These are phyloP conservation scores for Tinamus guttatus DNA, from an alignment of 2,113 vertebrate species.

Conservation along the genomic window DNA sequence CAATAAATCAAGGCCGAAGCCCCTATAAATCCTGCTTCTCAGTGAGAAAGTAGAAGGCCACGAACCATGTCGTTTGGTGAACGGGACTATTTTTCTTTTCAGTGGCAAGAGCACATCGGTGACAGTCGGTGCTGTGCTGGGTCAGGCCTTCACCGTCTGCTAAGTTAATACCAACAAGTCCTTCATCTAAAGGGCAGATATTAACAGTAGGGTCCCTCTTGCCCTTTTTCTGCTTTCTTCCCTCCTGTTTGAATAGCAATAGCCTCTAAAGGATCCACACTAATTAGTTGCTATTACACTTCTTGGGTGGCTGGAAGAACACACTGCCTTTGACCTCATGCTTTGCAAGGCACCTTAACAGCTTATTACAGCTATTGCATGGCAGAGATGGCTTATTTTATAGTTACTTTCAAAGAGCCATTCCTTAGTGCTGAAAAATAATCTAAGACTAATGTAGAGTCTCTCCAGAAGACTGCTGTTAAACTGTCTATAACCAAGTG, in stretches of 20 bases:
- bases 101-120: background rate
- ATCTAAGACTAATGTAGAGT: slow-evolving; percentile 46
- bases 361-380: slow-evolving; percentile 55
- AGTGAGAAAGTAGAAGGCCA: slow-evolving; percentile 9
- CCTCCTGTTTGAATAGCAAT: background rate
- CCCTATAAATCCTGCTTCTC: slow-evolving; percentile 41
- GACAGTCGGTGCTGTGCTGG: slow-evolving; percentile 9
- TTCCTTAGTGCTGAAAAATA: slow-evolving; percentile 55
- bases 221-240: background rate
- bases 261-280: slow-evolving; percentile 25
- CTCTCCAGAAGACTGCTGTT: slow-evolving; percentile 66
- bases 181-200: slow-evolving; percentile 45
- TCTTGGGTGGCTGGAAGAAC: slow-evolving; percentile 55
- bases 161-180: slow-evolving; percentile 35
- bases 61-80: background rate
- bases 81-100: slow-evolving; percentile 37
- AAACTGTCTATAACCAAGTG: slow-evolving; percentile 69
- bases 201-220: background rate
- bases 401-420: slow-evolving; percentile 49
- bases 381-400: slow-evolving; percentile 53
- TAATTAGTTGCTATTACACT: slow-evolving; percentile 52
- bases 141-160: slow-evolving; percentile 48
- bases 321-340: slow-evolving; percentile 57
- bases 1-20: slow-evolving; percentile 1
- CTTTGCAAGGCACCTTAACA: slow-evolving; percentile 53